These are phyloP conservation scores for Gandaritis pyraliata DNA, from an alignment of 2,888 invertebrate species.

Conservation along the genomic window DNA sequence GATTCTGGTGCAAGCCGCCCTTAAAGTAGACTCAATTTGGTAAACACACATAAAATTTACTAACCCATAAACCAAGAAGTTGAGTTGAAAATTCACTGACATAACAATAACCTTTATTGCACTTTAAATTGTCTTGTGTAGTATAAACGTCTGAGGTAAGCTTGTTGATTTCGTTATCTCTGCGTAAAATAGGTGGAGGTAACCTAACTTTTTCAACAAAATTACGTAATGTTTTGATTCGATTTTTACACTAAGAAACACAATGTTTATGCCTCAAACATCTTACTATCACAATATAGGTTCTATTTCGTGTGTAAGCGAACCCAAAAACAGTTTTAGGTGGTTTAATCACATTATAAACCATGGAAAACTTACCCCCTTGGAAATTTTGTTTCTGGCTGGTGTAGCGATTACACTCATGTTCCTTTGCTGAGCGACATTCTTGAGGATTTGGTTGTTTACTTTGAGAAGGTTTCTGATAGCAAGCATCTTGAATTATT, in stretches of 20 bases:
- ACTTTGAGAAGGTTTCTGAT: conserved; percentile 64
- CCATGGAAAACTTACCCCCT: conserved; percentile 58
- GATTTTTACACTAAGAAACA: neutral
- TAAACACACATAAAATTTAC: too few species aligned
- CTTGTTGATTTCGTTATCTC: too few species aligned
- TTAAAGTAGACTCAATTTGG: too few species aligned
- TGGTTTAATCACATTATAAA: neutral
- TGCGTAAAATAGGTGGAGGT: conserved; percentile 1
- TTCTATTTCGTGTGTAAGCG: too few species aligned
- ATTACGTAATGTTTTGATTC: conserved; percentile 49
- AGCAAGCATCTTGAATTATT: conserved; percentile 65
- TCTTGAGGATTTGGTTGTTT: conserved; percentile 62
- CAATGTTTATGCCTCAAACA: neutral
- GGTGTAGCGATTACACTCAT: conserved; percentile 68
- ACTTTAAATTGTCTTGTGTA: too few species aligned
- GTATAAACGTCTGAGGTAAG: too few species aligned
- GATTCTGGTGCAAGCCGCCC: too few species aligned
- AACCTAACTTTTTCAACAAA: conserved; percentile 40
- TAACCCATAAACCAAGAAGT: too few species aligned
- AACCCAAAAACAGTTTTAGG: neutral
- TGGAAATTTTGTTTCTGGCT: conserved; percentile 64
- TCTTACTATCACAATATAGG: neutral
- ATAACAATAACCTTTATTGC: too few species aligned
- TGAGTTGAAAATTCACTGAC: too few species aligned
- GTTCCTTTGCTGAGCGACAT: conserved; percentile 66